Evolutionary conservation across 2,888 invertebrate genomes (phyloP).

Genomic region (Heteropelma amictum): DNA sequence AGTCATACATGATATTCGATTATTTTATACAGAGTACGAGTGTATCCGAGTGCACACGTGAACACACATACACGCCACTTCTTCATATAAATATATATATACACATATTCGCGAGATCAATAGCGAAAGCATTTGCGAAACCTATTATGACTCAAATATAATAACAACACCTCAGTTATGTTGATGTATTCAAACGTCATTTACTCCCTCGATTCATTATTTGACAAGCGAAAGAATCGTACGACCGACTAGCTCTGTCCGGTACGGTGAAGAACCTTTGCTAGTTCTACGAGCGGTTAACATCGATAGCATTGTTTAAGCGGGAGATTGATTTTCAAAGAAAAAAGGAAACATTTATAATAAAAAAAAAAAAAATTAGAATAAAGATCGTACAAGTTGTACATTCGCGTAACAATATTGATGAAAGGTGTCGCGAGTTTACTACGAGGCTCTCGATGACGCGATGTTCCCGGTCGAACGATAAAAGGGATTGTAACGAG

Average conservation of each 20-base stretch:
- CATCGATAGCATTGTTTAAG: constrained; percentile 38
- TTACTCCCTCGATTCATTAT: constrained; percentile 44
- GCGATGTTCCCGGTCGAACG: constrained; percentile 54
- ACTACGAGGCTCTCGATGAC: neutral
- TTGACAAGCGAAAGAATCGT: constrained; percentile 47
- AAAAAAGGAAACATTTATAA: neutral
- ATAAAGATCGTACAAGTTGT: constrained; percentile 13
- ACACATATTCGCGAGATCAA: constrained; percentile 30
- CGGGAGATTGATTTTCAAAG: constrained; percentile 21
- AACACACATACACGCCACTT: neutral
- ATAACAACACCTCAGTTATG: constrained; percentile 43
- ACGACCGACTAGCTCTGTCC: constrained; percentile 52
- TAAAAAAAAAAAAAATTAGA: neutral
- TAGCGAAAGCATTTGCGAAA: constrained; percentile 28
- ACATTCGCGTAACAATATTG: constrained; percentile 47
- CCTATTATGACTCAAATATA: constrained; percentile 21
- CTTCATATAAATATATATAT: neutral
- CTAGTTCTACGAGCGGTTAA: constrained; percentile 4
- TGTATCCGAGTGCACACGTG: neutral
- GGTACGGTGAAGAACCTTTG: constrained; percentile 15
- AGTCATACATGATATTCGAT: constrained; percentile 32
- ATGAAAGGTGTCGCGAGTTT: neutral
- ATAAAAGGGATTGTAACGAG: constrained; percentile 48
- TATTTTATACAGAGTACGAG: constrained; percentile 43
- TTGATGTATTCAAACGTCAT: constrained; percentile 33